These are phyloP conservation scores for Athetis lepigone DNA, from an alignment of 2,888 invertebrate species.

Conservation along the genomic window DNA sequence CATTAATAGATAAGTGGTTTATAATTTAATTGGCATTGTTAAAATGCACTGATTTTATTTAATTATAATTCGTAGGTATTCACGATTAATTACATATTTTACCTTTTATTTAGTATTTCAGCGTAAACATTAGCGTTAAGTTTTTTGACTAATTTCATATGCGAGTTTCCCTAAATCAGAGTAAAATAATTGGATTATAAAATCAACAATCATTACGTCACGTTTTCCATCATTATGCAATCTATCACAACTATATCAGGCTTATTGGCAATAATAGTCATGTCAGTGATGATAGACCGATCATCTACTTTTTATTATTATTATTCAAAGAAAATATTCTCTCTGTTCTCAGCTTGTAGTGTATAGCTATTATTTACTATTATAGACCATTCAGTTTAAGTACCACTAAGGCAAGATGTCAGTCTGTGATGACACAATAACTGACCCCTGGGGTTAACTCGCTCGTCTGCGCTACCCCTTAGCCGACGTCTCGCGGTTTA, in stretches of 20 bases:
- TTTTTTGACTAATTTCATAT: conserved; percentile 11
- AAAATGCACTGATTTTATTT: background rate
- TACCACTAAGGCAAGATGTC: conserved; percentile 64
- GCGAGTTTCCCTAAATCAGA: background rate
- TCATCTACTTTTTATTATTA: too few relatives aligned
- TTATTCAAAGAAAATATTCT: too few relatives aligned
- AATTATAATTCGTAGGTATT: too few relatives aligned
- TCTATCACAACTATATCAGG: too few relatives aligned
- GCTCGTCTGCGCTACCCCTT: conserved; percentile 76
- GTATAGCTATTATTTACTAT: background rate
- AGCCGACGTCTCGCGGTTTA: conserved; percentile 50
- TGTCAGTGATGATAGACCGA: too few relatives aligned
- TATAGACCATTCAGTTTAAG: conserved; percentile 30
- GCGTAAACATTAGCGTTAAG: background rate
- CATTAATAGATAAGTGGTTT: too few relatives aligned
- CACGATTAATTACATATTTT: conserved; percentile 9
- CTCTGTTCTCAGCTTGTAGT: too few relatives aligned
- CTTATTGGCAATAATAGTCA: too few relatives aligned
- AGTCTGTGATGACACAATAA: conserved; percentile 79
- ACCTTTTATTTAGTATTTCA: conserved; percentile 1
- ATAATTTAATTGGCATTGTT: background rate
- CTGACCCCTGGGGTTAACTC: conserved; percentile 75
- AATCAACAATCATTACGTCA: too few relatives aligned
- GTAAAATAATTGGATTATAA: too few relatives aligned
- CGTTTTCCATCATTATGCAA: too few relatives aligned